phyloP scores from a whole-genome alignment of 1,140 invertebrate species.

The Mactra quadrangularis region DNA sequence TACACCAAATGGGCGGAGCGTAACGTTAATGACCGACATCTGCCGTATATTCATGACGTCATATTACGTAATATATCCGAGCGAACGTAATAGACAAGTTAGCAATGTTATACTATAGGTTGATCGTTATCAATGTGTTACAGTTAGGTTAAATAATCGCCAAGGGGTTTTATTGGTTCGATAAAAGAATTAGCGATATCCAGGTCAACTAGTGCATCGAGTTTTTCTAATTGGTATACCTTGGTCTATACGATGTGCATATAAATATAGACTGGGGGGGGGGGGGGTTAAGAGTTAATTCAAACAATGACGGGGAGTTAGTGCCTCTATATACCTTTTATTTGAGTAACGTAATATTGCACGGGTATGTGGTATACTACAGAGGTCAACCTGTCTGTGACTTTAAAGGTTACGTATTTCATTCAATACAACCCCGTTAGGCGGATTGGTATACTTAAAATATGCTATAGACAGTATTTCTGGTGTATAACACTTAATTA shows the following conservation, averaged over 20 bases:
- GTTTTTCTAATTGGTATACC: no score
- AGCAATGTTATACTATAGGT: conserved; percentile 23
- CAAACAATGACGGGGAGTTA: background rate
- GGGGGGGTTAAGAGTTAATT: conserved; percentile 7
- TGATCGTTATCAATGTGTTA: conserved; percentile 32
- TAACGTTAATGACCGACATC: background rate
- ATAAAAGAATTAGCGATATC: conserved; percentile 1
- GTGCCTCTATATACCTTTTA: conserved; percentile 14
- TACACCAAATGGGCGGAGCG: background rate
- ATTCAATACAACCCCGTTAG: background rate
- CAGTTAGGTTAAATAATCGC: conserved; percentile 25
- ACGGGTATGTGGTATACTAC: background rate
- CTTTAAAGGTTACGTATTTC: background rate
- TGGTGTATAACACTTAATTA: background rate
- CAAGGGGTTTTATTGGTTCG: conserved; percentile 28
- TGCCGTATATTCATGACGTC: conserved; percentile 37
- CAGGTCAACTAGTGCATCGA: conserved; percentile 26
- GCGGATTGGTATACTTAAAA: background rate
- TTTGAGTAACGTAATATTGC: conserved; percentile 27
- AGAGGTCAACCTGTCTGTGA: conserved; percentile 13
- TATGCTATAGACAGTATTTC: background rate
- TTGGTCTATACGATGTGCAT: conserved; percentile 30
- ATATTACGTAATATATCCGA: conserved; percentile 38
- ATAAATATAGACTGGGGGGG: background rate
- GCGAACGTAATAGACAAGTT: background rate